A percentile compares a stretch with the other conserved stretches of the same genome.
Evolutionary conservation across 2,113 vertebrate genomes (phyloP).

Genomic region (Corvus hawaiiensis): DNA sequence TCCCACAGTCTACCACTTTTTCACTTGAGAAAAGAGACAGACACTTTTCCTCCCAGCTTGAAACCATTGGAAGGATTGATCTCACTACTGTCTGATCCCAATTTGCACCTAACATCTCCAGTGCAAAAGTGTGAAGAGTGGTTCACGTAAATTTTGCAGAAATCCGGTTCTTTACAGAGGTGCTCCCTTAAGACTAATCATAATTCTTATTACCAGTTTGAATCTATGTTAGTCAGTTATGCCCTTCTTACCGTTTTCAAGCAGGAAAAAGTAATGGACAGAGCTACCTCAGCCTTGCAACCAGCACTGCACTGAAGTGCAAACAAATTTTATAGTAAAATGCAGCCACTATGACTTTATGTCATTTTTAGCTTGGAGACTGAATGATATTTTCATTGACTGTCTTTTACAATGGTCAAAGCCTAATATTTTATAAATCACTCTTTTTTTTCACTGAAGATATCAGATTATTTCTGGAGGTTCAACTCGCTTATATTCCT

Average conservation of each 20-base stretch:
- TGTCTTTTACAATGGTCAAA: background rate
- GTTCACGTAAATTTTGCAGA: background rate
- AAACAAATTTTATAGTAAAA: background rate
- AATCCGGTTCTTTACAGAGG: background rate
- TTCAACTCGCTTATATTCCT: background rate
- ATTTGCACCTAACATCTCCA: background rate
- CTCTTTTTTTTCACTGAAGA: background rate
- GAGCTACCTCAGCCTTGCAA: background rate
- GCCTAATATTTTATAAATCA: background rate
- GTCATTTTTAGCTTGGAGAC: background rate
- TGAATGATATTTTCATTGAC: background rate
- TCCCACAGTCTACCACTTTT: background rate
- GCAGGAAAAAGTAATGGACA: background rate
- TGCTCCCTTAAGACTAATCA: background rate
- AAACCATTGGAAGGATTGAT: background rate
- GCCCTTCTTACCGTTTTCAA: background rate
- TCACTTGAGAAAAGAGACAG: background rate
- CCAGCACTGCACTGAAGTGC: background rate
- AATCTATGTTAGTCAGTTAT: background rate
- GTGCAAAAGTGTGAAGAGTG: background rate
- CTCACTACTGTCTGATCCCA: background rate
- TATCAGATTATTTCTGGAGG: background rate
- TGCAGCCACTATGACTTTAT: background rate
- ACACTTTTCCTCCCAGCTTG: background rate
- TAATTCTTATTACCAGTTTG: background rate